Conservation (phyloP, 1,140 invertebrate genomes). For the Teleopsis dalmanni region DNA sequence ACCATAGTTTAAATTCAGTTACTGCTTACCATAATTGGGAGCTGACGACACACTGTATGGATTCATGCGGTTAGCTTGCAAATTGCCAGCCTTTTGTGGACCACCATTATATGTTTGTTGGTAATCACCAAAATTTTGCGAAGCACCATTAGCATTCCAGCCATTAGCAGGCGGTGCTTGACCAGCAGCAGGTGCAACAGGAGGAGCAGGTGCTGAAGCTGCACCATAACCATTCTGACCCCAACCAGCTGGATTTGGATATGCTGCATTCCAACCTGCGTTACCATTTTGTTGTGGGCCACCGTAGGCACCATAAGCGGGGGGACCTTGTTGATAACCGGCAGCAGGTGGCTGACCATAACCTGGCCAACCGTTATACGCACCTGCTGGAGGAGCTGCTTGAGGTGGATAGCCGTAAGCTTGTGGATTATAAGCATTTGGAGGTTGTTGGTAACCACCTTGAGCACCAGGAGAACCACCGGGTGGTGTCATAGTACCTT, state of each 20-base stretch:
- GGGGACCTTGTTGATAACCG: slow-evolving; percentile 6
- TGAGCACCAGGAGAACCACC: slow-evolving; percentile 18
- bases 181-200: slow-evolving; percentile 5
- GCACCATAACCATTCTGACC: slow-evolving; percentile 11
- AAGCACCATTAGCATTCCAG: slow-evolving; percentile 26
- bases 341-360: slow-evolving; percentile 22
- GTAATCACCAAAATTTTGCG: slow-evolving; percentile 56
- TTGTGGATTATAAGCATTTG: slow-evolving; percentile 20
- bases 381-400: not conserved
- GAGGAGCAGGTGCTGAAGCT: not conserved
- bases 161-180: slow-evolving; percentile 6
- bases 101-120: slow-evolving; percentile 64
- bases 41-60: slow-evolving; percentile 24
- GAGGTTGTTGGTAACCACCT: slow-evolving; percentile 16
- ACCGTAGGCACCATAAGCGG: slow-evolving; percentile 9
- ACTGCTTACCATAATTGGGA: slow-evolving; percentile 15
- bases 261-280: slow-evolving; percentile 8
- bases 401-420: slow-evolving; percentile 20
- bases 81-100: slow-evolving; percentile 52
- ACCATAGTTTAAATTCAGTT: not conserved
- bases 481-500: slow-evolving; percentile 20
- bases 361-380: slow-evolving; percentile 10
- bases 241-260: slow-evolving; percentile 9
- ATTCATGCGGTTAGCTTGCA: slow-evolving; percentile 47
- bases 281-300: slow-evolving; percentile 18